Conservation (phyloP, 2,888 invertebrate species). For the Tortrix viridana region DNA sequence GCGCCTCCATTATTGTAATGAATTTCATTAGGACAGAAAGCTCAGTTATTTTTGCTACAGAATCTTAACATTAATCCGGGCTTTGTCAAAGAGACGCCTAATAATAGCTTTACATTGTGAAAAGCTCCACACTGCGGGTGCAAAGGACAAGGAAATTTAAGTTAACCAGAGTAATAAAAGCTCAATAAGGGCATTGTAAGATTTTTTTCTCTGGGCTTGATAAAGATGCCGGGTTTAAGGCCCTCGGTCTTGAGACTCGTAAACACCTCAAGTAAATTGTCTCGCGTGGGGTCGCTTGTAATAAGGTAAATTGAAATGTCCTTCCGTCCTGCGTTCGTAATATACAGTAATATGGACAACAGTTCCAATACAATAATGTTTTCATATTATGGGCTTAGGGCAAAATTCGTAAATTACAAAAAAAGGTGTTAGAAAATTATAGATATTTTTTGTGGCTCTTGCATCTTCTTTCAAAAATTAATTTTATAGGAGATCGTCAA, state of each 20-base stretch:
- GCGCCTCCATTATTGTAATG: neutral
- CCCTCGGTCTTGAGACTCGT: neutral
- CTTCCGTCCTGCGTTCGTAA: too few species aligned
- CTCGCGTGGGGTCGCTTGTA: neutral
- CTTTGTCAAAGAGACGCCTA: conserved; percentile 14
- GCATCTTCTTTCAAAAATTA: too few species aligned
- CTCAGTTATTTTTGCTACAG: conserved; percentile 16
- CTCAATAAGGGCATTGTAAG: conserved; percentile 16
- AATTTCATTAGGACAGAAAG: conserved; percentile 15
- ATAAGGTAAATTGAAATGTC: too few species aligned
- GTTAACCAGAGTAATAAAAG: conserved; percentile 19
- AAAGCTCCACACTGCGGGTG: conserved; percentile 10
- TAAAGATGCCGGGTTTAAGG: neutral
- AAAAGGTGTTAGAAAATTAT: too few species aligned
- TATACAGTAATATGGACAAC: too few species aligned
- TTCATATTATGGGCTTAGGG: too few species aligned
- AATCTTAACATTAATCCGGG: conserved; percentile 17
- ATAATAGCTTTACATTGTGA: conserved; percentile 20
- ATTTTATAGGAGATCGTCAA: too few species aligned
- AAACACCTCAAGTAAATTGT: neutral
- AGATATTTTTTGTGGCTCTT: too few species aligned
- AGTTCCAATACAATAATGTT: too few species aligned
- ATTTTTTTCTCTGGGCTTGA: conserved; percentile 6
- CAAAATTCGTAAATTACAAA: too few species aligned
- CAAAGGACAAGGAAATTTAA: conserved; percentile 15